These are phyloP conservation scores for Rhineura floridana DNA, from an alignment of 2,113 vertebrate species.

Conservation along the genomic window DNA sequence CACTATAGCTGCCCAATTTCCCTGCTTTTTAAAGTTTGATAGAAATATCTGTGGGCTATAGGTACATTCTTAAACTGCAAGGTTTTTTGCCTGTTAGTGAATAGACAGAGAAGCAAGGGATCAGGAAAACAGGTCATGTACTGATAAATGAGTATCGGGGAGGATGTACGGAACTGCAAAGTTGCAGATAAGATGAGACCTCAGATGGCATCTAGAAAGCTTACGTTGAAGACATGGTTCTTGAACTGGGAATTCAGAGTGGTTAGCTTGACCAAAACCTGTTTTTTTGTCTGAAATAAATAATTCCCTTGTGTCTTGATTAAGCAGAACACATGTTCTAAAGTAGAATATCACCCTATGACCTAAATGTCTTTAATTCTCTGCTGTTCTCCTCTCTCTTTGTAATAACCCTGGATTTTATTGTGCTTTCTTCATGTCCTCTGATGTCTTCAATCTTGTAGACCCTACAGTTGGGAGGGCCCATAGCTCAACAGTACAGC, in stretches of 20 bases:
- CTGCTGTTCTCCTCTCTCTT: neutral
- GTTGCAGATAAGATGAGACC: neutral
- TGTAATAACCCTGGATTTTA: neutral
- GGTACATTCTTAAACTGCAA: too few species aligned
- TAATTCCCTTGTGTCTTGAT: neutral
- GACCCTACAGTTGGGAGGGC: too few species aligned
- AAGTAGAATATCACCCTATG: neutral
- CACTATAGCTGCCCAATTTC: too few species aligned
- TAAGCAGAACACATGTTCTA: neutral
- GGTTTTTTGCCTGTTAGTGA: too few species aligned
- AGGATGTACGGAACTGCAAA: too few species aligned
- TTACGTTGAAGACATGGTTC: neutral
- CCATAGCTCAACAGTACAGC: too few species aligned
- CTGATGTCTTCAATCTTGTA: too few species aligned
- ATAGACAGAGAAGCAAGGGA: neutral
- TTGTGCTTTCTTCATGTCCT: neutral
- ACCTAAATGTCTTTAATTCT: neutral
- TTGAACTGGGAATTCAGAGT: neutral
- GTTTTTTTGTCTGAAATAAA: neutral
- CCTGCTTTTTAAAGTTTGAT: too few species aligned
- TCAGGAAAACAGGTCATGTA: neutral
- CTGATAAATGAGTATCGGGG: neutral
- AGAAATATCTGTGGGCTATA: too few species aligned
- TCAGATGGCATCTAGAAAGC: neutral
- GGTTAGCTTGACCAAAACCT: neutral